Evolutionary conservation across 2,888 invertebrate species (phyloP).

Genomic region (Stomorhina lunata): DNA sequence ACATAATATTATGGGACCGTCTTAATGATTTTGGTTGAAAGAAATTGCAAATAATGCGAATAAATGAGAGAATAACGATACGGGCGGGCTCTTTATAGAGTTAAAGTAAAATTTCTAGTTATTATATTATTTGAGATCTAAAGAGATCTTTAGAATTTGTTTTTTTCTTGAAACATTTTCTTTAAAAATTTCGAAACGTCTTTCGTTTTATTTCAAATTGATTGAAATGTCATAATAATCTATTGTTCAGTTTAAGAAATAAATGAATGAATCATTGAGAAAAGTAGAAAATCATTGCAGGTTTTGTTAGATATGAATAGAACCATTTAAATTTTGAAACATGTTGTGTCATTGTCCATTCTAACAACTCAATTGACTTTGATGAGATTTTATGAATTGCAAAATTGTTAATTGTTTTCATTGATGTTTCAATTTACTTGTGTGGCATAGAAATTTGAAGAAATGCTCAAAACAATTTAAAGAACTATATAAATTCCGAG

Average conservation of each 20-base stretch:
- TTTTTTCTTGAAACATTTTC: slow-evolving; percentile 17
- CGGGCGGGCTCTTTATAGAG: too few relatives aligned
- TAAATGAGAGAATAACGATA: too few relatives aligned
- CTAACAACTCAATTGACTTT: slow-evolving; percentile 34
- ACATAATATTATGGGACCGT: slow-evolving; percentile 10
- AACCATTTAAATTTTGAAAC: slow-evolving; percentile 15
- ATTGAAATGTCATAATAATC: slow-evolving; percentile 57
- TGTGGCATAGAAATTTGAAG: slow-evolving; percentile 23
- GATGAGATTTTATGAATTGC: slow-evolving; percentile 1
- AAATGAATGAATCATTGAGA: slow-evolving; percentile 39
- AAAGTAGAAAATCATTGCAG: slow-evolving; percentile 44
- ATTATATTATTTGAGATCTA: too few relatives aligned
- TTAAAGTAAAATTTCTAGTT: not conserved
- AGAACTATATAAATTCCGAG: too few relatives aligned
- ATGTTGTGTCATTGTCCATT: slow-evolving; percentile 44
- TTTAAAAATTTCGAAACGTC: slow-evolving; percentile 4
- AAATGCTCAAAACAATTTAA: too few relatives aligned
- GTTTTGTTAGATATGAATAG: not conserved
- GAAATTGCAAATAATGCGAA: too few relatives aligned
- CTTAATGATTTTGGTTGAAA: slow-evolving; percentile 24
- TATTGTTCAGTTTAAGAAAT: slow-evolving; percentile 1
- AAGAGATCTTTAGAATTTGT: too few relatives aligned
- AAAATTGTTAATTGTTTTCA: too few relatives aligned
- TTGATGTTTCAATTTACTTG: slow-evolving; percentile 22
- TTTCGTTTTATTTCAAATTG: slow-evolving; percentile 15